Evolutionary conservation across 2,888 invertebrate species (phyloP).

Genomic region (Diplolepis rosae): DNA sequence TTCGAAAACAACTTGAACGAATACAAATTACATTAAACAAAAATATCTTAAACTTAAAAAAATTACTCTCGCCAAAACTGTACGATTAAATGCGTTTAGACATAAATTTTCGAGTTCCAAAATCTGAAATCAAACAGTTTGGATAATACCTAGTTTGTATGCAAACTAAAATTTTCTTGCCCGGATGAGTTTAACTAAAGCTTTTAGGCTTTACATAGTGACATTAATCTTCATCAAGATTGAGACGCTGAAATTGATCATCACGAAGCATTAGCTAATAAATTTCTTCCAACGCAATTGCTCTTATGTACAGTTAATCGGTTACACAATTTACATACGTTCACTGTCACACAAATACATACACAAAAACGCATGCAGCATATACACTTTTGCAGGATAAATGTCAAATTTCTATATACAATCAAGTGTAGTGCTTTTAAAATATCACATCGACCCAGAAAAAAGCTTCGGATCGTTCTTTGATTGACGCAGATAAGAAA

Average conservation of each 20-base stretch:
- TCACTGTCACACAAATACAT: not conserved
- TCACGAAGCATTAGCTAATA: not conserved
- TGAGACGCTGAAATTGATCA: constrained; percentile 1
- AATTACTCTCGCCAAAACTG: no score
- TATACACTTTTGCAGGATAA: not conserved
- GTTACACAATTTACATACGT: constrained; percentile 25
- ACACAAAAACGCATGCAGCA: constrained; percentile 13
- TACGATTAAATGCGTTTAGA: not conserved
- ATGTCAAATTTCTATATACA: constrained; percentile 13
- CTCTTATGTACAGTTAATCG: constrained; percentile 14
- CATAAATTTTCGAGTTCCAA: not conserved
- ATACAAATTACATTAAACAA: no score
- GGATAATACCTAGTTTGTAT: not conserved
- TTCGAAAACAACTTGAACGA: no score
- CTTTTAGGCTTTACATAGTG: not conserved
- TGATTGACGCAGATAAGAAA: constrained; percentile 28
- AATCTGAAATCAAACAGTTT: constrained; percentile 5
- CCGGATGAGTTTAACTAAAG: not conserved
- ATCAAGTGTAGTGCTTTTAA: constrained; percentile 16
- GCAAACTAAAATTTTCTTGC: not conserved
- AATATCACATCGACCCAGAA: constrained; percentile 25
- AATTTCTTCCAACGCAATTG: constrained; percentile 2
- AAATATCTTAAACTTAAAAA: no score
- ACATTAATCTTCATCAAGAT: not conserved
- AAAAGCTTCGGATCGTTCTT: constrained; percentile 13